Percentiles rank a stretch among this genome's conserved stretches.
Evolutionary conservation across 2,797 vertebrate species (phyloP).

Genomic region (Sebastes cheni): DNA sequence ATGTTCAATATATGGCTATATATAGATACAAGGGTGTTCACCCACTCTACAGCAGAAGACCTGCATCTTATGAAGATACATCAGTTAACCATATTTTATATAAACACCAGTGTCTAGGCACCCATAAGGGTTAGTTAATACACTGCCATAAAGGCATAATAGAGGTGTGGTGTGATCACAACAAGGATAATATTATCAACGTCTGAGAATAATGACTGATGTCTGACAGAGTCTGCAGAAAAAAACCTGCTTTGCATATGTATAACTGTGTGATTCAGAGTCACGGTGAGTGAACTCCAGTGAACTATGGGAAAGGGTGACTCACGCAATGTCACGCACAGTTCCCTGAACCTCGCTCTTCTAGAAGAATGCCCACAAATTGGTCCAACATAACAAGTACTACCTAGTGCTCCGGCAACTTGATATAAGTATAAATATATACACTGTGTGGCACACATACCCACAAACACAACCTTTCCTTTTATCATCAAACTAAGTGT

Average conservation of each 20-base stretch:
- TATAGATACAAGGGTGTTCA: background rate
- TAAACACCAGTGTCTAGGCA: slow-evolving; percentile 49
- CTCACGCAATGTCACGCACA: slow-evolving; percentile 21
- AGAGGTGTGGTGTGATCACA: slow-evolving; percentile 50
- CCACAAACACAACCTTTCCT: slow-evolving; percentile 37
- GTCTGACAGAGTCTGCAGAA: slow-evolving; percentile 22
- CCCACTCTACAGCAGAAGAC: background rate
- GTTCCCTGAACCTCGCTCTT: slow-evolving; percentile 12
- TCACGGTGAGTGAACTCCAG: slow-evolving; percentile 15
- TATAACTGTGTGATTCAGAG: slow-evolving; percentile 14
- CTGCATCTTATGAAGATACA: slow-evolving; percentile 21
- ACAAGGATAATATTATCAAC: slow-evolving; percentile 43
- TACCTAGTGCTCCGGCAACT: slow-evolving; percentile 13
- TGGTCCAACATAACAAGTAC: background rate
- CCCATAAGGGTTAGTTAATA: slow-evolving; percentile 55
- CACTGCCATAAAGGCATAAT: slow-evolving; percentile 60
- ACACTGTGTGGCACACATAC: background rate
- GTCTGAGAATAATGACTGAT: slow-evolving; percentile 25
- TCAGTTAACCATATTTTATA: slow-evolving; percentile 52
- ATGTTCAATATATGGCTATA: background rate
- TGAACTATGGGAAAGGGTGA: slow-evolving; percentile 14
- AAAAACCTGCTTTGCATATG: slow-evolving; percentile 25
- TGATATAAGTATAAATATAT: slow-evolving; percentile 23
- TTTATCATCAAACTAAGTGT: slow-evolving; percentile 8
- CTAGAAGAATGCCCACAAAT: background rate